These are phyloP conservation scores for Esox masquinongy DNA, from an alignment of 2,797 vertebrate species.

Conservation along the genomic window DNA sequence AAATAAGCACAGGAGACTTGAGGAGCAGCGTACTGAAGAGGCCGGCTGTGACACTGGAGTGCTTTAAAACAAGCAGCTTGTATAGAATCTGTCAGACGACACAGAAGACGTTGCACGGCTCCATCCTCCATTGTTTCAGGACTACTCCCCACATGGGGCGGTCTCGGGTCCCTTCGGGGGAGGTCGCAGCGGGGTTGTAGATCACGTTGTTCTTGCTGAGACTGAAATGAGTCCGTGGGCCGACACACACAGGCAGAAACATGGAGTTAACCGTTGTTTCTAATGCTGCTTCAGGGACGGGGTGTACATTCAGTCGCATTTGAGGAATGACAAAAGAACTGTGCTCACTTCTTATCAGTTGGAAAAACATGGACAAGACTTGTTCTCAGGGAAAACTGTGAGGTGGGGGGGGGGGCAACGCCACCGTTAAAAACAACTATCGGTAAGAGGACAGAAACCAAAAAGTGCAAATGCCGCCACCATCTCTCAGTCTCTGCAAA, in stretches of 20 bases:
- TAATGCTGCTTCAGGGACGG: conserved; percentile 45
- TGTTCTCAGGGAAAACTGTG: neutral
- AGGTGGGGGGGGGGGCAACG: neutral
- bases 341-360: conserved; percentile 35
- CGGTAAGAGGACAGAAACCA: conserved; percentile 20
- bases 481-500: conserved; percentile 39
- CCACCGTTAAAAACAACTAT: too few species aligned
- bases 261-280: neutral
- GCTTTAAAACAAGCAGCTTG: conserved; percentile 66
- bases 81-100: conserved; percentile 54
- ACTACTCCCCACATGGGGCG: conserved; percentile 40
- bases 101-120: conserved; percentile 53
- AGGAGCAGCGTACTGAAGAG: conserved; percentile 58
- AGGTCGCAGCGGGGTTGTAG: conserved; percentile 27
- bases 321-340: conserved; percentile 47
- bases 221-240: too few species aligned
- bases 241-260: too few species aligned
- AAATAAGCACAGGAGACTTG: conserved; percentile 33
- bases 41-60: conserved; percentile 42
- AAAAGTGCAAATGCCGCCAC: conserved; percentile 66
- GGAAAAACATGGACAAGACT: conserved; percentile 28
- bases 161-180: neutral
- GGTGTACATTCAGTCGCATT: conserved; percentile 70
- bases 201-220: conserved; percentile 39
- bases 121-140: conserved; percentile 6